Percentiles rank a stretch among this genome's conserved stretches.
Conservation (phyloP, 2,113 vertebrate species). For the Serinus canaria region DNA sequence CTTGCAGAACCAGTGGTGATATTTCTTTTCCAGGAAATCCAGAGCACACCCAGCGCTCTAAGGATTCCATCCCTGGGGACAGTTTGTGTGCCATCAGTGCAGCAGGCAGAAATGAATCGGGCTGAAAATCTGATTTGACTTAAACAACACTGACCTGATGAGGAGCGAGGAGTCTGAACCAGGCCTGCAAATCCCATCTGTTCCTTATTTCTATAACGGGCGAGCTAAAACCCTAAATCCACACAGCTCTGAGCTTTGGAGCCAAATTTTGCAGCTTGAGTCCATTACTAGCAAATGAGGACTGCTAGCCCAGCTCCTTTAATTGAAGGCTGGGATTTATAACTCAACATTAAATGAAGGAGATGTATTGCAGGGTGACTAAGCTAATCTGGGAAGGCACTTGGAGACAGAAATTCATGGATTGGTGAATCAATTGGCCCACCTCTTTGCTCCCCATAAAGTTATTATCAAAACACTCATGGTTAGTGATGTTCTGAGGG, state of each 20-base stretch:
- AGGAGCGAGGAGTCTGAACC: neutral
- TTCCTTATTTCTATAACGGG: constrained; percentile 13
- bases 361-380: neutral
- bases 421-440: neutral
- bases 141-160: constrained; percentile 9
- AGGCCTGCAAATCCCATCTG: constrained; percentile 51
- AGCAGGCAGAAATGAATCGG: neutral
- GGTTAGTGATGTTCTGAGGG: neutral
- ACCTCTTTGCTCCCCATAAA: neutral
- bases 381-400: neutral
- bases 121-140: constrained; percentile 15
- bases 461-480: rapidly evolving
- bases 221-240: constrained; percentile 36
- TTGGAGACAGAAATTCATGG: neutral
- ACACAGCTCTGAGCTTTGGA: constrained; percentile 20
- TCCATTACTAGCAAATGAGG: neutral
- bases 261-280: constrained; percentile 48
- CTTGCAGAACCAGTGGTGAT: neutral
- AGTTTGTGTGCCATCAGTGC: neutral
- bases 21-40: neutral
- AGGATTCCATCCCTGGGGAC: neutral
- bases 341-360: neutral
- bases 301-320: neutral
- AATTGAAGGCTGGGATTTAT: neutral
- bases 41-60: neutral